A percentile compares a stretch with the other conserved stretches of the same genome.
phyloP scores from a whole-genome alignment of 2,113 vertebrate genomes.

The Nerophis ophidion region DNA sequence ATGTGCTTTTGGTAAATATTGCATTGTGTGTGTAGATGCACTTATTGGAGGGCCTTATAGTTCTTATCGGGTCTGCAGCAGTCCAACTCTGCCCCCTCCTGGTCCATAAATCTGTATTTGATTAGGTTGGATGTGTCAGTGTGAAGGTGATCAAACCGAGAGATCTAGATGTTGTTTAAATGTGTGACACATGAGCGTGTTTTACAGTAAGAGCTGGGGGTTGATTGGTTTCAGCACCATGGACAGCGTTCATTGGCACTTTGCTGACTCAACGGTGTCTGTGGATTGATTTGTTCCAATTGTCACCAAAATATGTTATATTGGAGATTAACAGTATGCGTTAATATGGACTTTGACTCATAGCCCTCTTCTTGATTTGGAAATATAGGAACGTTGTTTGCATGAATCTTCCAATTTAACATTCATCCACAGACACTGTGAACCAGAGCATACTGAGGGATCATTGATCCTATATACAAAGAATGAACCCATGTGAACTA shows the following conservation, averaged over 20 bases:
- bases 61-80: slow-evolving; percentile 8
- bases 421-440: no score
- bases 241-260: slow-evolving; percentile 49
- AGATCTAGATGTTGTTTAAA: background rate
- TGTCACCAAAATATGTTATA: no score
- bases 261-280: background rate
- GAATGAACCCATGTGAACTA: no score
- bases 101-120: slow-evolving; percentile 9
- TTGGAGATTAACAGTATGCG: no score
- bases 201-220: background rate
- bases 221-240: slow-evolving; percentile 54
- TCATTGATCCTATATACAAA: no score
- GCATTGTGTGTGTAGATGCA: background rate
- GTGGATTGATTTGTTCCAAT: no score
- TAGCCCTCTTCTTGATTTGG: no score
- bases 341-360: no score
- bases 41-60: background rate
- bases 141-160: background rate
- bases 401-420: no score
- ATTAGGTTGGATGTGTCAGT: background rate
- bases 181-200: background rate
- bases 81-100: slow-evolving; percentile 54
- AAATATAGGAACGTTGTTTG: no score
- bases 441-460: no score
- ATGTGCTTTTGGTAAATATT: no score